Base-by-base conservation (phyloP, 2,797 vertebrate genomes). In the Pteropus rufus region DNA sequence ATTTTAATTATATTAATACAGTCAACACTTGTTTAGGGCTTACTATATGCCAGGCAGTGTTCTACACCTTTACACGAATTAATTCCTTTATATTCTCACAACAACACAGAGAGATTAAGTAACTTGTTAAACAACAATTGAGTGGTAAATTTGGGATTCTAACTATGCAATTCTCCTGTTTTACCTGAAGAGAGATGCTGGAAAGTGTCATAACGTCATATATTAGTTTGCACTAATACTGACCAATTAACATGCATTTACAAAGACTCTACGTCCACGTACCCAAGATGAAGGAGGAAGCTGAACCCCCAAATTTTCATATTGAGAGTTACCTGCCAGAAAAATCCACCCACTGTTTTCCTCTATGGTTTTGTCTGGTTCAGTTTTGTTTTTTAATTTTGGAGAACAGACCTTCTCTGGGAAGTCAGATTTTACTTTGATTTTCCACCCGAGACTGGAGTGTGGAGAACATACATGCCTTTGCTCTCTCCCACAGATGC, bases 391-490 rank as follows among this genome's bases (percentile, higher is more conserved):
- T 89, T 82, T 97, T 64, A 93, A 69, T 81, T 95, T 91, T 95
- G 60, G 60, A 91, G 49, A 62, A 54, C 46, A 95, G 69, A 82
- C 19, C 16, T 96, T 89, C 80, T 91, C 65, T 56, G 60, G 54
- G 26, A 96, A 96, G 76, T 81, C 56, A 56, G 75, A 34, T 82
- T 95, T 94, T 34, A 29, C 89, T 96, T 95, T 88, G 96, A 49
- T 96, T 97, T 96, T 95, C 80, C 88, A 92, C 64, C 62, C 10
- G 15, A 91, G 69, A 56, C 77, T 4, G 2, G 23, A 95, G n/a
- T 41, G 0, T 41, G 41, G 84, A 95, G 87, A 92, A 44, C n/a
- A 5, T 41, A 10, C 69, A 0, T 46, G 75, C 58, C 70, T 95
- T 56, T 79, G 64, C 86, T 95, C 3, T 69, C 82, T 82, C 82